These are phyloP conservation scores for Chironomus striatipennis DNA, from an alignment of 1,140 invertebrate genomes.

Conservation along the genomic window DNA sequence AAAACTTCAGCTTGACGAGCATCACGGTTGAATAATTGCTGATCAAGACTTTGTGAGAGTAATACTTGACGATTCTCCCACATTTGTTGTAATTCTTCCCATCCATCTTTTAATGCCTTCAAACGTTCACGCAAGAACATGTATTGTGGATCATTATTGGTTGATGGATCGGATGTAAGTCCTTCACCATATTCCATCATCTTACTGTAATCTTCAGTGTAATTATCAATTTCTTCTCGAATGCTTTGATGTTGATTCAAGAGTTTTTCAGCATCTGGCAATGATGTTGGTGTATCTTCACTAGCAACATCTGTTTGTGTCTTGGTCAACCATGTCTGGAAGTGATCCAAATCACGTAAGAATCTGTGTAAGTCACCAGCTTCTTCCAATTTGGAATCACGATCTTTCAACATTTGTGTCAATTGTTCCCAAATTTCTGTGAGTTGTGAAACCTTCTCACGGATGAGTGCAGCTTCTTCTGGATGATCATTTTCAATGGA, in stretches of 20 bases:
- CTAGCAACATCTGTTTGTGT: slow-evolving; percentile 97
- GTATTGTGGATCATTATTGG: slow-evolving; percentile 93
- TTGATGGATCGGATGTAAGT: slow-evolving; percentile 55
- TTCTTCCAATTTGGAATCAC: slow-evolving; percentile 96
- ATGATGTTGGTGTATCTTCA: slow-evolving; percentile 92
- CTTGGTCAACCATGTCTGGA: slow-evolving; percentile 98
- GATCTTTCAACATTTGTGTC: slow-evolving; percentile 94
- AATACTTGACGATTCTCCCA: slow-evolving; percentile 97
- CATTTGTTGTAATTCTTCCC: slow-evolving; percentile 98
- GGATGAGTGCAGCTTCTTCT: slow-evolving; percentile 87
- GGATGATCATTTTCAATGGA: slow-evolving; percentile 88
- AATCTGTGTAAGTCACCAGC: slow-evolving; percentile 97
- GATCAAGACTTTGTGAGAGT: slow-evolving; percentile 86
- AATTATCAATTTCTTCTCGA: slow-evolving; percentile 98
- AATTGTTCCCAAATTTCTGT: slow-evolving; percentile 88
- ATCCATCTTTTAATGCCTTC: slow-evolving; percentile 95
- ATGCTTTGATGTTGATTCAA: slow-evolving; percentile 95
- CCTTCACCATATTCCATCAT: slow-evolving; percentile 98
- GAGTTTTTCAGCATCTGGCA: slow-evolving; percentile 94
- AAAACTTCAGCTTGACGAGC: slow-evolving; percentile 96
- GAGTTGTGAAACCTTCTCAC: slow-evolving; percentile 85
- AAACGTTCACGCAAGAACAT: slow-evolving; percentile 96
- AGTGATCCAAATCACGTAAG: slow-evolving; percentile 97
- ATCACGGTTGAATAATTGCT: slow-evolving; percentile 94
- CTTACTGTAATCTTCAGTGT: slow-evolving; percentile 94